phyloP scores from a whole-genome alignment of 2,113 vertebrate species.

The Phainopepla nitens region DNA sequence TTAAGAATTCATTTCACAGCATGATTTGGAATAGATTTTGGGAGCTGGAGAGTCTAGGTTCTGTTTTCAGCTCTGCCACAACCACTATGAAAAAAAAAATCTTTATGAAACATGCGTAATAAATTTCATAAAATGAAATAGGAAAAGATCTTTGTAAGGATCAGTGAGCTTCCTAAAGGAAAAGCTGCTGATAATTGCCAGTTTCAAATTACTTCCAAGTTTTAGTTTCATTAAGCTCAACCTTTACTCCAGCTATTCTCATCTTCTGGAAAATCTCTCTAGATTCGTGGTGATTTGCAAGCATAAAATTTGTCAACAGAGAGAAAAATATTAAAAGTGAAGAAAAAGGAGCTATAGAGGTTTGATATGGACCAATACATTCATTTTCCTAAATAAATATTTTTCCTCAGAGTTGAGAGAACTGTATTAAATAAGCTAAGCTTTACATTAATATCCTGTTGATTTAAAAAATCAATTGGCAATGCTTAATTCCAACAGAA shows the following conservation, averaged over 20 bases:
- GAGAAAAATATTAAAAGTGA: neutral
- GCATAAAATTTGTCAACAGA: neutral
- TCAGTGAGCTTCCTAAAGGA: neutral
- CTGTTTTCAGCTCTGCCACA: neutral
- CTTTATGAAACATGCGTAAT: neutral
- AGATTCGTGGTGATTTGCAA: neutral
- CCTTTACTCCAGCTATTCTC: neutral
- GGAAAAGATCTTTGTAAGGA: neutral
- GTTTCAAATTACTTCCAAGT: neutral
- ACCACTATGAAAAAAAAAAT: neutral
- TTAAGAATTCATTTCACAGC: neutral
- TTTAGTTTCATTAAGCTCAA: neutral
- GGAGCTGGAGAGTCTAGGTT: neutral
- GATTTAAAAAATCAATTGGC: neutral
- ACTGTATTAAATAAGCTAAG: neutral
- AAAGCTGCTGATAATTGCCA: neutral
- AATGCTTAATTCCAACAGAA: neutral
- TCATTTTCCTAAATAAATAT: neutral
- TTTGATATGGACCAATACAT: neutral
- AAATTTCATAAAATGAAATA: neutral
- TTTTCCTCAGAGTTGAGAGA: neutral
- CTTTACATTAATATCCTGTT: neutral
- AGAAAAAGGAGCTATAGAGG: neutral
- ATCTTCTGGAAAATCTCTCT: neutral
- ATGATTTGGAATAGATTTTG: neutral